These are phyloP conservation scores for Drosophila parabipectinata DNA, from an alignment of 1,140 invertebrate genomes.

Conservation along the genomic window DNA sequence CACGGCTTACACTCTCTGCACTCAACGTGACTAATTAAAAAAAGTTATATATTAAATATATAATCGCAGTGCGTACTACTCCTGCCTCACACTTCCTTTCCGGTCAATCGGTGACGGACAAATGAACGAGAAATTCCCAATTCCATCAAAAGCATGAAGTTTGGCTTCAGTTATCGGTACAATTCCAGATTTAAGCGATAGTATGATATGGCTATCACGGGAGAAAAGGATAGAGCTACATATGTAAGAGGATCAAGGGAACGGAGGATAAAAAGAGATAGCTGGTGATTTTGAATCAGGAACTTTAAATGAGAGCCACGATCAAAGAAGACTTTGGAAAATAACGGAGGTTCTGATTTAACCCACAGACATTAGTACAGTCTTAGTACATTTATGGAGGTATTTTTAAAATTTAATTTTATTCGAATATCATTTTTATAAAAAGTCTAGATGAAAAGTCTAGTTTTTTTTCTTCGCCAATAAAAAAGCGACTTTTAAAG, in stretches of 20 bases:
- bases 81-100: conserved; percentile 49
- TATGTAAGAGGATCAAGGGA: not conserved
- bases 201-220: not conserved
- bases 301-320: not conserved
- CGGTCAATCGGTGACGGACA: conserved; percentile 63
- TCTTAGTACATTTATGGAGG: not conserved
- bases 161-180: not conserved
- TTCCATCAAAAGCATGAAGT: not conserved
- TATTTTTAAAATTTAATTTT: too few species aligned
- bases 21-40: conserved; percentile 73
- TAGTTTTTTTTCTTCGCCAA: too few species aligned
- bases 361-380: not conserved
- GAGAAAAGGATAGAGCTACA: not conserved
- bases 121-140: conserved; percentile 62
- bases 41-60: conserved; percentile 46
- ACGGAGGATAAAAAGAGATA: not conserved
- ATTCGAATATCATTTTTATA: too few species aligned
- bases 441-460: too few species aligned
- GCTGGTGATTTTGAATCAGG: not conserved
- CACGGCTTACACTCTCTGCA: conserved; percentile 58
- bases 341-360: not conserved
- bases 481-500: too few species aligned
- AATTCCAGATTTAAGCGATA: conserved; percentile 3
- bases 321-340: not conserved
- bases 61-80: conserved; percentile 55